Evolutionary conservation across 2,888 invertebrate genomes (phyloP).

Genomic region (Folsomia candida): DNA sequence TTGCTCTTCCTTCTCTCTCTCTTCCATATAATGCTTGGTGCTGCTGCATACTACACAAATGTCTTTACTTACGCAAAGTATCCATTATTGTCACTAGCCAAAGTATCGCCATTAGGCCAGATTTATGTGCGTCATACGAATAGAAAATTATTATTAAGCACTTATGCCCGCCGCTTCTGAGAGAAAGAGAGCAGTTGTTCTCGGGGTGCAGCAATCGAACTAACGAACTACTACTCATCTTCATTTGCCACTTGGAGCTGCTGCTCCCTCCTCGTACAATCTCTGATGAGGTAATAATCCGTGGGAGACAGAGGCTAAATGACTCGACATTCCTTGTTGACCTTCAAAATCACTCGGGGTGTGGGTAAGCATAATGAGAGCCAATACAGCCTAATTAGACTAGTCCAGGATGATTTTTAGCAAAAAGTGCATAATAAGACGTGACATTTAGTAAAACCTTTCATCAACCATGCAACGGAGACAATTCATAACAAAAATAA

Average conservation of each 20-base stretch:
- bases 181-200: no score
- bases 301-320: no score
- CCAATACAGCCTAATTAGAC: no score
- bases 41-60: no score
- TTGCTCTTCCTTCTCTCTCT: background rate
- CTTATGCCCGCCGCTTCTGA: no score
- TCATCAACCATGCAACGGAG: no score
- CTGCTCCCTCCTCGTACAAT: background rate
- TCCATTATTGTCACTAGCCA: background rate
- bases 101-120: background rate
- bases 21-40: no score
- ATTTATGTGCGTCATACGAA: background rate
- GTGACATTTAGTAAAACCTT: no score
- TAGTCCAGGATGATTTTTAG: no score
- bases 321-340: background rate
- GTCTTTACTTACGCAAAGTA: conserved; percentile 5
- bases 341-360: background rate
- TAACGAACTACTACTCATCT: conserved; percentile 1
- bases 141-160: conserved; percentile 5
- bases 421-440: no score
- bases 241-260: background rate
- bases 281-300: background rate
- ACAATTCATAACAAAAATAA: no score
- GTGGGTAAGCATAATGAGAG: background rate
- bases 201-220: background rate